Conservation (phyloP, 2,888 invertebrate species). For the Chloroclysta siterata region DNA sequence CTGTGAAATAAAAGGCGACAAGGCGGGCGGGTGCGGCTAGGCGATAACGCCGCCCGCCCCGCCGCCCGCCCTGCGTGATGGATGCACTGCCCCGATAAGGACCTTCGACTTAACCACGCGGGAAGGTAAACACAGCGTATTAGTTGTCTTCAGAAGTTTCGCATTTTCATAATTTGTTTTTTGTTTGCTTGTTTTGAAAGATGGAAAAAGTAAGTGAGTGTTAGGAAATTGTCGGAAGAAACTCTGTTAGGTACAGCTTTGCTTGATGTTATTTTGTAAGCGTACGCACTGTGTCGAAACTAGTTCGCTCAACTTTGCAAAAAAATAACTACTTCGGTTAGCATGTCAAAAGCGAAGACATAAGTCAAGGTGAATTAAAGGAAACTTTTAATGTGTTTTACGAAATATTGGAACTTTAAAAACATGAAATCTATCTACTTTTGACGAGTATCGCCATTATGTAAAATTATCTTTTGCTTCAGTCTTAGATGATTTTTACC, state of each 20-base stretch:
- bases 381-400: no score
- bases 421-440: no score
- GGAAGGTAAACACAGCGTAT: constrained; percentile 44
- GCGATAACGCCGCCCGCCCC: constrained; percentile 53
- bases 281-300: no score
- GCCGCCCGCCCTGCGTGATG: constrained; percentile 51
- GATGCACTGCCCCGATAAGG: constrained; percentile 52
- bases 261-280: no score
- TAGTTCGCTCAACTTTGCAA: no score
- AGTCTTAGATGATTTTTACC: no score
- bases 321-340: no score
- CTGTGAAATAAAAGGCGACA: constrained; percentile 62
- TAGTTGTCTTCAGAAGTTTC: constrained; percentile 31
- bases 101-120: constrained; percentile 50
- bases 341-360: no score
- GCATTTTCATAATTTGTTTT: constrained; percentile 33
- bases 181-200: constrained; percentile 16
- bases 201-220: neutral
- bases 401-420: no score
- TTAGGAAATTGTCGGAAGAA: neutral
- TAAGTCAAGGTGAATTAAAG: no score
- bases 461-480: no score
- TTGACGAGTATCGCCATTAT: no score
- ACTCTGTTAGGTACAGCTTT: neutral
- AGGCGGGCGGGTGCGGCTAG: constrained; percentile 54